Evolutionary conservation across 2,888 invertebrate species (phyloP).

Genomic region (Plebejus melissa): DNA sequence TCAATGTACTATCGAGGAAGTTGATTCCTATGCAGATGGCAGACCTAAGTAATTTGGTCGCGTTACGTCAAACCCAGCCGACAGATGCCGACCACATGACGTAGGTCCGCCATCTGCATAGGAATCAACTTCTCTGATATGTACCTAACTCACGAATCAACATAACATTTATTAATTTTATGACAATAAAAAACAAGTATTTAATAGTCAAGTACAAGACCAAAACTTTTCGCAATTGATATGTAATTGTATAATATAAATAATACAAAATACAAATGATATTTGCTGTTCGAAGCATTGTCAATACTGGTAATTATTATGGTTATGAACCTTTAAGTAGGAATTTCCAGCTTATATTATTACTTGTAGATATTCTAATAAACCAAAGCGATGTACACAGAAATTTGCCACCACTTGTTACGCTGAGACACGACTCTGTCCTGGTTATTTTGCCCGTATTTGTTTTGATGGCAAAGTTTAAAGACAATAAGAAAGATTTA

Average conservation of each 20-base stretch:
- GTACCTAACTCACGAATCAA: too few species aligned
- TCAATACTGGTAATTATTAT: constrained; percentile 46
- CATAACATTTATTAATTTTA: too few species aligned
- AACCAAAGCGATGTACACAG: constrained; percentile 66
- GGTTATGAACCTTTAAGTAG: constrained; percentile 63
- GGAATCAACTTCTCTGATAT: too few species aligned
- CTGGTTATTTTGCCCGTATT: constrained; percentile 52
- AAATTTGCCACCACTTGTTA: constrained; percentile 70
- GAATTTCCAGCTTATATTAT: constrained; percentile 50
- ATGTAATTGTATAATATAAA: too few species aligned
- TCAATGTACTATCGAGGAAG: too few species aligned
- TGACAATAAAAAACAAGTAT: constrained; percentile 20
- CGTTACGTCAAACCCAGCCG: too few species aligned
- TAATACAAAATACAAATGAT: constrained; percentile 23
- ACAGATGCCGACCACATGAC: too few species aligned
- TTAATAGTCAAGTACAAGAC: background rate
- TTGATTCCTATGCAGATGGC: too few species aligned
- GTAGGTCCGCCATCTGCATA: too few species aligned
- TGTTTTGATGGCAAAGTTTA: constrained; percentile 69
- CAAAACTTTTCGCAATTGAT: too few species aligned
- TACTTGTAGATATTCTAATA: constrained; percentile 47
- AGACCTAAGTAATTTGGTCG: too few species aligned
- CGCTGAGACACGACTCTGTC: constrained; percentile 51
- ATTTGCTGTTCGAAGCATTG: constrained; percentile 31
- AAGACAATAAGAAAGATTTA: constrained; percentile 78